Evolutionary conservation across 2,113 vertebrate species (phyloP), one percentile per base, ranked within the genome.

Genomic region (Cryptotis parvus): DNA sequence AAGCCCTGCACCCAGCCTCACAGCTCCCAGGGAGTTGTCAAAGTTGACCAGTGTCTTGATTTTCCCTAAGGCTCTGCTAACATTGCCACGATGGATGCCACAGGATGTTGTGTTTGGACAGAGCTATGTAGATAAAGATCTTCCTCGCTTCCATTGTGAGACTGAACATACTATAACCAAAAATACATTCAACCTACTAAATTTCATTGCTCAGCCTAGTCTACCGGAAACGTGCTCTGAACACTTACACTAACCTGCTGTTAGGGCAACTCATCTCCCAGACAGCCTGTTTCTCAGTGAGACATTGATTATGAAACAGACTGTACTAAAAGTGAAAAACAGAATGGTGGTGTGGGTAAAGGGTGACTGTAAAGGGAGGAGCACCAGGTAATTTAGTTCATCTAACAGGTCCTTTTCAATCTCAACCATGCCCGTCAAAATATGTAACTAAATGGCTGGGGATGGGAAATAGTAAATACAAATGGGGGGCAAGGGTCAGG

Each of bases 11-110:
- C 10, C 10, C 3, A 9, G 6, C 43, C 37, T 41, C 0, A 10
- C 2, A 22, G 15, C 39, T 24, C 43, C 73, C 76, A 72, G 35
- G 6, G 65, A 45, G 22, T 8, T 87, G 11, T 70, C 29, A 37
- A 78, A 61, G 29, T 90, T 84, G 55, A 74, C 70, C 79, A 69
- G 63, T 45, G 16, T 84, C 83, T 70, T 90, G 39, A 75, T 77
- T 94, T 94, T 41, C 81, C 31, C 76, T 29, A 69, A 4, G 49
- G 29, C 58, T 70, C 24, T 78, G 41, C 14, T 14, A 39, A 5
- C 31, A 55, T 84, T 84, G 22, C 29, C 15, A n/a, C 63, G 45
- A 73, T 80, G 2, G 27, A 77, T 80, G n/a, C 69, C 37, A 35
- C 11, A 5, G 7, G 29, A 10, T 80, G 74, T 58, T 76, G 29